A percentile compares a stretch with the other conserved stretches of the same genome.
Conservation (phyloP, 2,888 invertebrate species). For the Hirtodrosophila alboralis region DNA sequence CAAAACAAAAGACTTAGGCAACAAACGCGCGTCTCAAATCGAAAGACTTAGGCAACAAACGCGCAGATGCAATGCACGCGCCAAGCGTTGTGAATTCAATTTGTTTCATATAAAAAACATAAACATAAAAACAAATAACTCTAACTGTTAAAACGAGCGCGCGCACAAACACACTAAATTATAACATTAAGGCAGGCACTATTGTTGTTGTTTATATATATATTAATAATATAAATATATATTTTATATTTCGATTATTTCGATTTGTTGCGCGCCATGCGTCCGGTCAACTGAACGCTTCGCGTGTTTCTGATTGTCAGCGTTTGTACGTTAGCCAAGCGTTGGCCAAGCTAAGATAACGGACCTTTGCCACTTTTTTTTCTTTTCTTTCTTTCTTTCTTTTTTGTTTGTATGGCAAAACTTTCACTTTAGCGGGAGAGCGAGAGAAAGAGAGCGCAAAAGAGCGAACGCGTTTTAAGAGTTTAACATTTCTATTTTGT, state of each 20-base stretch:
- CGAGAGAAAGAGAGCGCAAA: slow-evolving; percentile 12
- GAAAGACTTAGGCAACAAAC: slow-evolving; percentile 73
- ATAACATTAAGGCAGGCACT: slow-evolving; percentile 16
- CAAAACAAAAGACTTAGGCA: slow-evolving; percentile 15
- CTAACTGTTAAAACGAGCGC: slow-evolving; percentile 31
- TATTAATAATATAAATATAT: slow-evolving; percentile 16
- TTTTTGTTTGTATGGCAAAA: slow-evolving; percentile 77
- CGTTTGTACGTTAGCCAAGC: slow-evolving; percentile 56
- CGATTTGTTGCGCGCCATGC: slow-evolving; percentile 62
- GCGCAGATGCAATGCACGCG: slow-evolving; percentile 61
- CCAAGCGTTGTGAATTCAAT: slow-evolving; percentile 20
- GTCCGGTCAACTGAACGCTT: slow-evolving; percentile 82
- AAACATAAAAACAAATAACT: slow-evolving; percentile 26
- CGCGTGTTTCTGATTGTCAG: slow-evolving; percentile 76
- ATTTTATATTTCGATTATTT: slow-evolving; percentile 16
- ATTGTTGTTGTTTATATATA: slow-evolving; percentile 6
- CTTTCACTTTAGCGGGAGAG: slow-evolving; percentile 81
- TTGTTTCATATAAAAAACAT: slow-evolving; percentile 16
- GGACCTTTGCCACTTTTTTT: slow-evolving; percentile 80
- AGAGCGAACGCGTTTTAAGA: slow-evolving; percentile 46
- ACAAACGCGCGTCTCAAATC: slow-evolving; percentile 71
- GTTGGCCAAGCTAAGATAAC: slow-evolving; percentile 81
- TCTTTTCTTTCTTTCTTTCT: slow-evolving; percentile 13
- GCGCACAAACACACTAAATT: slow-evolving; percentile 38
- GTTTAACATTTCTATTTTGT: slow-evolving; percentile 75